Evolutionary conservation across 2,113 vertebrate genomes (phyloP).

Genomic region (Ochotona princeps): DNA sequence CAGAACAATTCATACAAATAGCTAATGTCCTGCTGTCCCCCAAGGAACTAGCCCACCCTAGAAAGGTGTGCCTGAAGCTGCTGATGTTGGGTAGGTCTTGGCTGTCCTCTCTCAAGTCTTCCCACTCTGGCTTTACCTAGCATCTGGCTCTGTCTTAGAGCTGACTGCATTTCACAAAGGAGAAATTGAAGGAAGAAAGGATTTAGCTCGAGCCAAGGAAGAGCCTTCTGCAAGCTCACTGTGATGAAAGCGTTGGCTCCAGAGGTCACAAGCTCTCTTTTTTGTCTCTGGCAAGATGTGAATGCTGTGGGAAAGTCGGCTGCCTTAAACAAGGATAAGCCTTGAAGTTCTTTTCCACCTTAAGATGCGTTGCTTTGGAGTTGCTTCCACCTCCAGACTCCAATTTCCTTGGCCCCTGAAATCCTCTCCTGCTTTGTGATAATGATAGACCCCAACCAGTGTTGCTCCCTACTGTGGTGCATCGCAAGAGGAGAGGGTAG

Average conservation of each 20-base stretch:
- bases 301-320: background rate
- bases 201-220: background rate
- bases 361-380: background rate
- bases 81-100: background rate
- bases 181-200: background rate
- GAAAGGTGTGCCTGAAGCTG: background rate
- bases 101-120: background rate
- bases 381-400: background rate
- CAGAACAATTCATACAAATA: background rate
- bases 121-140: background rate
- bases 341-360: background rate
- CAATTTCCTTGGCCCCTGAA: background rate
- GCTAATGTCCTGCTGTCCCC: background rate
- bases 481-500: background rate
- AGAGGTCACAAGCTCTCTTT: background rate
- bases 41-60: background rate
- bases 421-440: background rate
- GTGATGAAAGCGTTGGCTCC: background rate
- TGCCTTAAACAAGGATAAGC: background rate
- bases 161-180: background rate
- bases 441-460: background rate
- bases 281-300: background rate
- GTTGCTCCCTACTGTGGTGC: background rate
- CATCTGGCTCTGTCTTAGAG: background rate
- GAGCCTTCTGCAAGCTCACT: background rate